phyloP scores from a whole-genome alignment of 2,888 invertebrate species.

The Ornithoptera alexandrae region DNA sequence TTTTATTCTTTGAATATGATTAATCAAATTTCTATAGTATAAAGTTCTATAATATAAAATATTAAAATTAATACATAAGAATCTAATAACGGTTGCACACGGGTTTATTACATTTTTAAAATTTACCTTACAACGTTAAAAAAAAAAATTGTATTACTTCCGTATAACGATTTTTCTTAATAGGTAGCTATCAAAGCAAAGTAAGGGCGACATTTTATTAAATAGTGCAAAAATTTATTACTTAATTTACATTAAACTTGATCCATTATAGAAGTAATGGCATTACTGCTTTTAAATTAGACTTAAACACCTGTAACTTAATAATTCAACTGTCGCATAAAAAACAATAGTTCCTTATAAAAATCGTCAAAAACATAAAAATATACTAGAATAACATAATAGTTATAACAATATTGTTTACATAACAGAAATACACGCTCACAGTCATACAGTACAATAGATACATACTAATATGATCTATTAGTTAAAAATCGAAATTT shows the following conservation, averaged over 20 bases:
- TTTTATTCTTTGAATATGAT: neutral
- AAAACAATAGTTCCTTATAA: conserved; percentile 14
- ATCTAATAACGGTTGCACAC: neutral
- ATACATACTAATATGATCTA: neutral
- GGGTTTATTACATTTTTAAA: neutral
- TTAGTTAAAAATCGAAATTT: neutral
- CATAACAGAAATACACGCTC: neutral
- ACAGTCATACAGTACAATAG: neutral
- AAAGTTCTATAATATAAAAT: neutral
- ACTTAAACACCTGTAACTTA: neutral
- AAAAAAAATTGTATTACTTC: neutral
- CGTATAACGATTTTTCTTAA: neutral
- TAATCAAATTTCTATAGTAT: neutral
- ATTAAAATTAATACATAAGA: neutral
- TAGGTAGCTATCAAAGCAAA: neutral
- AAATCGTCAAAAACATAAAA: conserved; percentile 14
- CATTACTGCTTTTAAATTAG: neutral
- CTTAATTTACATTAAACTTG: neutral
- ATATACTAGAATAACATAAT: conserved; percentile 13
- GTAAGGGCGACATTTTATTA: neutral
- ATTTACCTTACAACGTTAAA: neutral
- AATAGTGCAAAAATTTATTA: neutral
- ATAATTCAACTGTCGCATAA: neutral
- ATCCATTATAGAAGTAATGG: neutral
- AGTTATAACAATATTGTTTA: neutral